These are phyloP conservation scores for Proteles cristata DNA, from an alignment of 2,113 vertebrate species.

Conservation along the genomic window DNA sequence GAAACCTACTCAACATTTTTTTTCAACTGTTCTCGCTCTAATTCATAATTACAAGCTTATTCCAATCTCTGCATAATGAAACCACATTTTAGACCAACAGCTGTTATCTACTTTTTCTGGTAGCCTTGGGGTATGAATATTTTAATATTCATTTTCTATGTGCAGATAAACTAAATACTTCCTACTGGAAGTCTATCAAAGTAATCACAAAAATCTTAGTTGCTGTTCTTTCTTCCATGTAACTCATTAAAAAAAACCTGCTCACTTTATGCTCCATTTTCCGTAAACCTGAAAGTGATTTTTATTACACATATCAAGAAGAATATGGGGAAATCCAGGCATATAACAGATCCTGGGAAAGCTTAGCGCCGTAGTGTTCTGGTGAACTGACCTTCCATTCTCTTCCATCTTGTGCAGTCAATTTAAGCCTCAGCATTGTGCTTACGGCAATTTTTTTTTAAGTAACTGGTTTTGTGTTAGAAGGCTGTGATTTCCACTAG, in stretches of 20 bases:
- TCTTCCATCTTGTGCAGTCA: constrained; percentile 68
- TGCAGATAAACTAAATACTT: constrained; percentile 89
- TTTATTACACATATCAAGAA: constrained; percentile 72
- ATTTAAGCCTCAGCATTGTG: constrained; percentile 80
- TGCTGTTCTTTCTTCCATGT: constrained; percentile 88
- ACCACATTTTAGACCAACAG: constrained; percentile 89
- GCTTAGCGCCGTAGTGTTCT: constrained; percentile 66
- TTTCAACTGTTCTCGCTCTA: constrained; percentile 83
- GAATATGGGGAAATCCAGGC: constrained; percentile 71
- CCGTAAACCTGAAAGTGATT: constrained; percentile 70
- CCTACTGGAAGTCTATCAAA: constrained; percentile 89
- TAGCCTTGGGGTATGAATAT: constrained; percentile 88
- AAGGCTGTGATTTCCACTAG: constrained; percentile 84
- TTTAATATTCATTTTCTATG: constrained; percentile 91
- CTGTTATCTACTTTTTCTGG: constrained; percentile 87
- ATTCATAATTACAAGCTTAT: constrained; percentile 91
- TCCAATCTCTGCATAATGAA: constrained; percentile 87
- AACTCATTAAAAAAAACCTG: constrained; percentile 81
- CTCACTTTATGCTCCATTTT: constrained; percentile 63
- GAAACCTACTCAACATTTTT: constrained; percentile 76
- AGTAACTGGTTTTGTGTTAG: constrained; percentile 83
- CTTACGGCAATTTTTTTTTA: constrained; percentile 77
- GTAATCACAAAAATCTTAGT: constrained; percentile 89
- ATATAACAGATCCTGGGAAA: constrained; percentile 74
- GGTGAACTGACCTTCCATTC: constrained; percentile 74